Evolutionary conservation across 35 echinoderm and acorn worm genomes (phyloP).

Genomic region (Nesometra sesokonis): DNA sequence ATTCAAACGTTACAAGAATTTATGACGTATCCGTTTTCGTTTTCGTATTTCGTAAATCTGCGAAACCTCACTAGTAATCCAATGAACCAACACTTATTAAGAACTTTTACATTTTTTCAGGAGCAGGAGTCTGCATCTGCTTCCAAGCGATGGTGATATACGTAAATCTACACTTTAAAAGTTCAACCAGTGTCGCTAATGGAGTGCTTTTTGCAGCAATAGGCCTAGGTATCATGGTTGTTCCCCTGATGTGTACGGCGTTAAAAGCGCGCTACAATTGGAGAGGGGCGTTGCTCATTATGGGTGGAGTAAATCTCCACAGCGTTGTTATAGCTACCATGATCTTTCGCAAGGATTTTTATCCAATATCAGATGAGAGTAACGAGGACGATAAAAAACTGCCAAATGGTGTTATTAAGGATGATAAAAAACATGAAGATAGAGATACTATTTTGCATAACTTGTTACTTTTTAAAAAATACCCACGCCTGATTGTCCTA

Average conservation of each 20-base stretch:
- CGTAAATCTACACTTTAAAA: not conserved
- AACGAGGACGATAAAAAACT: not conserved
- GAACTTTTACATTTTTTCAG: not conserved
- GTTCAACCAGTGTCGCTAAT: not conserved
- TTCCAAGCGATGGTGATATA: not conserved
- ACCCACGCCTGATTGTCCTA: not conserved
- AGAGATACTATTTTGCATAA: not conserved
- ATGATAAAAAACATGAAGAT: not conserved
- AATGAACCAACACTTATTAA: no score
- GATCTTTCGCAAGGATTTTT: not conserved
- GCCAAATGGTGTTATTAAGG: not conserved
- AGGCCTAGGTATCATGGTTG: not conserved
- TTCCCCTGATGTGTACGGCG: not conserved
- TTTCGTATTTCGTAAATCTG: no score
- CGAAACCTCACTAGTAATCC: no score
- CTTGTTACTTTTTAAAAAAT: not conserved
- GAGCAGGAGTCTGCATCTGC: not conserved
- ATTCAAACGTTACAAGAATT: no score
- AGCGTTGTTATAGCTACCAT: not conserved
- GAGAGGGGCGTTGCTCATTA: not conserved
- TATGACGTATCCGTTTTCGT: no score
- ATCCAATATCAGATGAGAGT: not conserved
- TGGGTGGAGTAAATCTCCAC: not conserved
- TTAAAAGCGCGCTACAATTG: not conserved
- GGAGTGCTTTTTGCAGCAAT: not conserved